These are phyloP conservation scores for Caenorhabditis parvicauda DNA, from an alignment of 2,888 invertebrate species.

Conservation along the genomic window DNA sequence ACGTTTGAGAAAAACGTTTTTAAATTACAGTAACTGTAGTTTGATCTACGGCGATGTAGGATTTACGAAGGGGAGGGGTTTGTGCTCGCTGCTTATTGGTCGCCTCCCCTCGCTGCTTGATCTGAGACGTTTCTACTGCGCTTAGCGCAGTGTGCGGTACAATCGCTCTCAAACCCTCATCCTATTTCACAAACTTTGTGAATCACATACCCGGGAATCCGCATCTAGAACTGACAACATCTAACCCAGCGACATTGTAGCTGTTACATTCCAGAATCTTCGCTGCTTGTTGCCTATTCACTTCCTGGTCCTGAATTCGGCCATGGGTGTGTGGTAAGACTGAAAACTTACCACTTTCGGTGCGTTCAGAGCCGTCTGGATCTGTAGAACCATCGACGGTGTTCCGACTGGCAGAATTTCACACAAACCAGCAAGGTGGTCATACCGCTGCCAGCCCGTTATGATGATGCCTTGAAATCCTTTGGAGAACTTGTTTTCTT, in stretches of 20 bases:
- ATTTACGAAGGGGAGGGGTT: too few species aligned
- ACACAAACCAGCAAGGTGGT: conserved; percentile 66
- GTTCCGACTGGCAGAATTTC: conserved; percentile 65
- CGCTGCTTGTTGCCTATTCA: conserved; percentile 19
- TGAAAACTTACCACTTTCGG: conserved; percentile 7
- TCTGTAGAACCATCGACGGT: conserved; percentile 46
- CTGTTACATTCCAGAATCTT: conserved; percentile 28
- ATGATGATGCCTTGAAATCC: conserved; percentile 64
- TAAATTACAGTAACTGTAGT: too few species aligned
- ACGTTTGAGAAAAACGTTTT: too few species aligned
- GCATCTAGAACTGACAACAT: conserved; percentile 23
- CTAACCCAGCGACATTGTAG: conserved; percentile 24
- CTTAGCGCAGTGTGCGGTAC: too few species aligned
- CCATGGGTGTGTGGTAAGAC: not conserved
- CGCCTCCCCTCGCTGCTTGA: too few species aligned
- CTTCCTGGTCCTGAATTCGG: conserved; percentile 1
- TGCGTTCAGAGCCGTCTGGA: conserved; percentile 38
- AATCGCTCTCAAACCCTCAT: too few species aligned
- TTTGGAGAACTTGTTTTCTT: conserved; percentile 36
- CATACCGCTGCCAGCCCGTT: conserved; percentile 67
- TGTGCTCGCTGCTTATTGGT: too few species aligned
- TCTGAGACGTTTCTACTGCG: too few species aligned
- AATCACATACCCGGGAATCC: conserved; percentile 22
- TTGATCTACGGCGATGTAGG: too few species aligned
- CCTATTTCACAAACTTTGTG: not conserved